Base-by-base conservation (phyloP, 2,797 vertebrate species). In the Helicolenus hilgendorfi region DNA sequence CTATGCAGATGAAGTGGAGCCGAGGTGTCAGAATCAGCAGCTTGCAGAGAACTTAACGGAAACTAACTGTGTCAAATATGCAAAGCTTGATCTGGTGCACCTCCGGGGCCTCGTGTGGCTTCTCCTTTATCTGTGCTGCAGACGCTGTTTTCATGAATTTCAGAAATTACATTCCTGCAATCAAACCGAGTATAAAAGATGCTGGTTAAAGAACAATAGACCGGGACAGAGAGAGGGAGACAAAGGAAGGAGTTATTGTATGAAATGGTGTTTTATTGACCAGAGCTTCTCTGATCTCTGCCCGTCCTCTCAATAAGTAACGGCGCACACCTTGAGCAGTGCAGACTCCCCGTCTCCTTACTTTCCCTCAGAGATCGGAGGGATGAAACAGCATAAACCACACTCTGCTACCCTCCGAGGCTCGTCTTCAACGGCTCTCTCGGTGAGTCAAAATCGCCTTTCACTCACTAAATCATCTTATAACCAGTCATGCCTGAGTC, bases 381-480 rank as follows among this genome's bases (percentile, higher is more conserved):
- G 60, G 64, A 89, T 91, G 85, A 87, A 89, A 84, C 74, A 78
- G 75, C 81, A 86, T 86, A 83, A 84, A 86, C 64, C 72, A 24
- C 38, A 60, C 77, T 76, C 38, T 35, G 70, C 75, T 76, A 74
- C 49, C 58, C 67, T 83, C 72, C 22, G 76, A 86, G 64, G 45
- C 75, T 67, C 5, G 8, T 83, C 74, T 83, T 88, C 72, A 74
- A 35, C 55, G 65, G 78, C 60, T 86, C 73, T 79, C 36, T 77
- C 2, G 1, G 59, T 72, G 59, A 85, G 22, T 88, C 73, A 85
- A 84, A 83, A 58, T 26, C 1, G 29, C 82, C 71, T 76, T 87
- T 79, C 79, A 83, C 26, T 88, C 85, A 79, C 69, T 88, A 93
- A 94, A 95, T 95, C 87, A 89, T 91, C 83, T 88, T 33, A 87